phyloP scores from a whole-genome alignment of 2,888 invertebrate species.

The Ichneumoninae sp. region DNA sequence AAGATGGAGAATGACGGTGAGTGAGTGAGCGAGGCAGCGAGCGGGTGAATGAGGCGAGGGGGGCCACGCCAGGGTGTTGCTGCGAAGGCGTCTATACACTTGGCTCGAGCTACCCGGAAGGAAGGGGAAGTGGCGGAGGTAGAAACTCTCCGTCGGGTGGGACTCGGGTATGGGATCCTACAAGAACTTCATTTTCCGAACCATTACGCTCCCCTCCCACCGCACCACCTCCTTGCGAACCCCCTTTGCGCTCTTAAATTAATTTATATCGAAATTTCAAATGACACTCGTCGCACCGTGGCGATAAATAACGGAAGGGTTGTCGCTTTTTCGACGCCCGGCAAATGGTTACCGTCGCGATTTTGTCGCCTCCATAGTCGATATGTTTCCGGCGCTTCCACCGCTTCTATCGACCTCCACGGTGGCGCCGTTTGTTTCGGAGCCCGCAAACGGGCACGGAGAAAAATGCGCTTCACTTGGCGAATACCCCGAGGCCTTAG shows the following conservation, averaged over 20 bases:
- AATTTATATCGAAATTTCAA: conserved; percentile 84
- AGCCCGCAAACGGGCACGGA: conserved; percentile 29
- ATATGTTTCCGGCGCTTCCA: conserved; percentile 12
- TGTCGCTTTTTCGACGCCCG: conserved; percentile 62
- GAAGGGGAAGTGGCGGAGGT: conserved; percentile 71
- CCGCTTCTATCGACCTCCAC: conserved; percentile 29
- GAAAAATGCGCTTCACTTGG: conserved; percentile 56
- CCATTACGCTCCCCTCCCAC: conserved; percentile 81
- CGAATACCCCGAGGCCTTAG: conserved; percentile 43
- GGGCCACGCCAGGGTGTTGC: conserved; percentile 76
- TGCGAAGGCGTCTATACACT: conserved; percentile 54
- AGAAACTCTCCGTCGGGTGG: conserved; percentile 62
- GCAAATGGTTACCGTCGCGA: conserved; percentile 41
- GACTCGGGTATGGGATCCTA: conserved; percentile 73
- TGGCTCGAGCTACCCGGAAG: conserved; percentile 58
- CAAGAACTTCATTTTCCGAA: conserved; percentile 83
- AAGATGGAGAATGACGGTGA: conserved; percentile 32
- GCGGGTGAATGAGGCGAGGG: conserved; percentile 52
- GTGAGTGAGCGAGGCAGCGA: conserved; percentile 7
- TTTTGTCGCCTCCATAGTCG: conserved; percentile 35
- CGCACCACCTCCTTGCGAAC: conserved; percentile 72
- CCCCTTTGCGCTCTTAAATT: conserved; percentile 81
- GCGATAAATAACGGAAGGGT: conserved; percentile 77
- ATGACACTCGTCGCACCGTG: conserved; percentile 81
- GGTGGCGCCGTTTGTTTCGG: conserved; percentile 12